phyloP scores from a whole-genome alignment of 2,888 invertebrate species.

The Trachelus iudaicus region DNA sequence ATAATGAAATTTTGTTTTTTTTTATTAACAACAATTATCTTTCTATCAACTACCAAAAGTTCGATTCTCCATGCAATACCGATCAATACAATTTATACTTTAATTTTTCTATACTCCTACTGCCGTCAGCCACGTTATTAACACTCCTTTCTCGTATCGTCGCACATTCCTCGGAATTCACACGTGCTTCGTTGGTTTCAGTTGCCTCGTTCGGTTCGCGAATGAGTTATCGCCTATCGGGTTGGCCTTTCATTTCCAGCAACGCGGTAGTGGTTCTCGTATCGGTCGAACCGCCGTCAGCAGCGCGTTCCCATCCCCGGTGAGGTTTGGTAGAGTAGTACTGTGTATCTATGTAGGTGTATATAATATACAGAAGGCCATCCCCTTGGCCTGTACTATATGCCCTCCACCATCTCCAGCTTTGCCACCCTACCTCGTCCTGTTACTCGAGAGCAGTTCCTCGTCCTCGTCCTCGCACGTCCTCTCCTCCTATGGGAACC shows the following conservation, averaged over 20 bases:
- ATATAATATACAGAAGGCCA: too few relatives aligned
- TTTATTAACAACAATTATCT: too few relatives aligned
- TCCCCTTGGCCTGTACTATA: too few relatives aligned
- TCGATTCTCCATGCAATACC: too few relatives aligned
- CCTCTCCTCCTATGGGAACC: conserved; percentile 21
- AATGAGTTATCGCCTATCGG: conserved; percentile 65
- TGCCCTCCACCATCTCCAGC: neutral
- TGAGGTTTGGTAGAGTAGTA: too few relatives aligned
- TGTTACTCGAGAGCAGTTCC: conserved; percentile 30
- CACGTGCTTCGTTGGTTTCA: conserved; percentile 62
- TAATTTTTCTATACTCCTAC: too few relatives aligned
- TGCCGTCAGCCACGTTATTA: neutral
- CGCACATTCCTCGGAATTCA: conserved; percentile 50
- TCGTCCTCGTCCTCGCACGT: conserved; percentile 27
- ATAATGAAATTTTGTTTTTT: too few relatives aligned
- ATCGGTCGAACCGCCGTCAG: conserved; percentile 51
- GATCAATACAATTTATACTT: too few relatives aligned
- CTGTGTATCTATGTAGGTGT: too few relatives aligned
- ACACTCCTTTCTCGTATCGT: conserved; percentile 7
- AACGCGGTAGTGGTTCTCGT: conserved; percentile 53
- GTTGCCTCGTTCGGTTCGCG: conserved; percentile 64
- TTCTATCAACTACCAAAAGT: too few relatives aligned
- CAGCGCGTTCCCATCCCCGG: conserved; percentile 49
- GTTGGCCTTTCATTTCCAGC: conserved; percentile 65
- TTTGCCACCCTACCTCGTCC: conserved; percentile 27